phyloP scores from a whole-genome alignment of 2,888 invertebrate genomes.

The Mylabris sibirica region DNA sequence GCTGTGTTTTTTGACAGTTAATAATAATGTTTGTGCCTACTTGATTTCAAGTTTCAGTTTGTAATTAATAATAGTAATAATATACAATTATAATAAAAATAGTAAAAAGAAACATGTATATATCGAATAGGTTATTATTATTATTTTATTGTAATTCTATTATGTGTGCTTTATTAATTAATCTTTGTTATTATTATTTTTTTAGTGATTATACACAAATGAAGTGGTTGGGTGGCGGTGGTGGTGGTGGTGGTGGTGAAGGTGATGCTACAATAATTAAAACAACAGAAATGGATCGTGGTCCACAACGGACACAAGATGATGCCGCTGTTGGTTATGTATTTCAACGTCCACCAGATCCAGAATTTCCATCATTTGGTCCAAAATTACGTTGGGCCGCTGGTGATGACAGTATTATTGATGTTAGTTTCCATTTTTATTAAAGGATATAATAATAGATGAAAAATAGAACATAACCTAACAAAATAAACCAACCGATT shows the following conservation, averaged over 20 bases:
- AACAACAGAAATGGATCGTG: constrained; percentile 69
- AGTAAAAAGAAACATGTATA: not conserved
- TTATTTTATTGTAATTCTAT: not conserved
- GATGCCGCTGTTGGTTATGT: constrained; percentile 94
- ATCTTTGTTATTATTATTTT: constrained; percentile 2
- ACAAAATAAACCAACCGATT: not conserved
- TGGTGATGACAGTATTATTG: constrained; percentile 86
- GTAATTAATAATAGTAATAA: not conserved
- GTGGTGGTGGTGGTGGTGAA: constrained; percentile 70
- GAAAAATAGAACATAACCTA: not conserved
- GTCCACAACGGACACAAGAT: constrained; percentile 80
- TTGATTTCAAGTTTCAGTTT: not conserved
- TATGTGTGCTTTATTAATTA: not conserved
- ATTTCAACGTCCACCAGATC: constrained; percentile 84
- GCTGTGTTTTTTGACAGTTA: constrained; percentile 35
- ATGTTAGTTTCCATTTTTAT: constrained; percentile 75
- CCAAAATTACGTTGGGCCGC: constrained; percentile 84
- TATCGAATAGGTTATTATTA: not conserved
- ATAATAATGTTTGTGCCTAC: constrained; percentile 24
- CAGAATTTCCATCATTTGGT: constrained; percentile 75
- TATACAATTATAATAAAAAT: not conserved
- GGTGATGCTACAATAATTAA: constrained; percentile 68
- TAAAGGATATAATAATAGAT: not conserved
- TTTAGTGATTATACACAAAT: constrained; percentile 64
- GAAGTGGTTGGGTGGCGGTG: constrained; percentile 80